Base-by-base conservation (phyloP, 2,888 invertebrate genomes). In the Bellardia bayeri region DNA sequence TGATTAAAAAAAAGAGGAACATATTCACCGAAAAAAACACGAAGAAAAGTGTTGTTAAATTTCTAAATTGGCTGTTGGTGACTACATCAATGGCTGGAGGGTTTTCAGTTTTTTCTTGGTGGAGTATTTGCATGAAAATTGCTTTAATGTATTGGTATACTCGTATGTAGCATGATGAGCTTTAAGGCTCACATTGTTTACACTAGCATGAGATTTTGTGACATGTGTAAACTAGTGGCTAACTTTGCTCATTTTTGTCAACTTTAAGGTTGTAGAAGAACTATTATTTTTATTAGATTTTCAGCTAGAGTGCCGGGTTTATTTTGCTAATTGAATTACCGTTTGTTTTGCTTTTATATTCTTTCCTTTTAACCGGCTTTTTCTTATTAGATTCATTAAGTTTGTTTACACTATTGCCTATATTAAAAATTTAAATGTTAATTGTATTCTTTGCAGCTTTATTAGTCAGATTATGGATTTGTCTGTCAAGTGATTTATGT, bases 51-150 rank as follows among this genome's bases (percentile, higher is more conserved):
- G 37, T 40, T 64, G 72, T 56, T 64, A 74, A 56, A 74, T 56
- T 64, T 64, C 42, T 83, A 45, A 78, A 63, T 71, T 71, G n/a
- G 54, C 51, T 78, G 68, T 76, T 58, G 54, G 69, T 45, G 42
- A 69, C 42, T 40, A 14, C 13, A 9, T 16, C 30, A 82, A 69
- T 63, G 42, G 37, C 49, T 76, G 42, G 16, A 76, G 33, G 13
- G 66, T 16, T 61, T 72, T 81, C 30, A 23, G 23, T 14, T 16
- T 64, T 64, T 33, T 4, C 40, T 37, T 7, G 16, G 30, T 56
- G 2, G 42, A 64, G 13, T 33, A 42, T 63, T 74, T 72, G 7
- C 4, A 49, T 3, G 9, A 63, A 66, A 75, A 81, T 49, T 76
- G 13, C 69, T 85, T 71, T 16, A 81, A 54, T 45, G 68, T 66